Evolutionary conservation across 2,113 vertebrate genomes (phyloP).

Genomic region (Ancistrus triradiatus): DNA sequence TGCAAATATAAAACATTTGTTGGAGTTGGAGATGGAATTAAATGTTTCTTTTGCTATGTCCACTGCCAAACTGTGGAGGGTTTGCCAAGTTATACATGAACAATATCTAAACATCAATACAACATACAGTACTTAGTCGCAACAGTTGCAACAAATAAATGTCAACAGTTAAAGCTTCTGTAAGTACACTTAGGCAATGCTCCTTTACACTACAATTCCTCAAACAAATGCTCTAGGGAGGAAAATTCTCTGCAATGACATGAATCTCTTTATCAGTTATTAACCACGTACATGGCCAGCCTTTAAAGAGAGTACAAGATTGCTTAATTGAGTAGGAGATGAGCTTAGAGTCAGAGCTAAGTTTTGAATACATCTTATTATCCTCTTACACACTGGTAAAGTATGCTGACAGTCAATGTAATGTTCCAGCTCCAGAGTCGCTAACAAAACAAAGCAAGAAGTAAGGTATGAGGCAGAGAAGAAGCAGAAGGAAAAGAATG

Average conservation of each 20-base stretch:
- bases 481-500: too few species aligned
- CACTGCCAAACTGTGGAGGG: constrained; percentile 5
- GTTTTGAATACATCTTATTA: neutral
- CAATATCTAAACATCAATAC: constrained; percentile 1
- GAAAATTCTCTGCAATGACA: neutral
- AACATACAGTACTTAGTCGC: constrained; percentile 1
- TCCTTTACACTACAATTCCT: too few species aligned
- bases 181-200: neutral
- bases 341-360: neutral
- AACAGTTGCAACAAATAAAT: neutral
- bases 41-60: neutral
- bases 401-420: neutral
- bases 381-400: neutral
- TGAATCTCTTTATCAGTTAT: neutral
- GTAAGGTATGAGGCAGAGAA: neutral
- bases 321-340: neutral
- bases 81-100: neutral
- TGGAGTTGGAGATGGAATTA: too few species aligned
- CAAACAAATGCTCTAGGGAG: too few species aligned
- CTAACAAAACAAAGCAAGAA: neutral
- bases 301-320: neutral
- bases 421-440: neutral
- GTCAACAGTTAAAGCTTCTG: constrained; percentile 7
- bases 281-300: neutral
- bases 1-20: too few species aligned